Percentiles rank a stretch among this genome's conserved stretches.
Conservation (phyloP, 2,888 invertebrate genomes). For the Girardia tigrina region DNA sequence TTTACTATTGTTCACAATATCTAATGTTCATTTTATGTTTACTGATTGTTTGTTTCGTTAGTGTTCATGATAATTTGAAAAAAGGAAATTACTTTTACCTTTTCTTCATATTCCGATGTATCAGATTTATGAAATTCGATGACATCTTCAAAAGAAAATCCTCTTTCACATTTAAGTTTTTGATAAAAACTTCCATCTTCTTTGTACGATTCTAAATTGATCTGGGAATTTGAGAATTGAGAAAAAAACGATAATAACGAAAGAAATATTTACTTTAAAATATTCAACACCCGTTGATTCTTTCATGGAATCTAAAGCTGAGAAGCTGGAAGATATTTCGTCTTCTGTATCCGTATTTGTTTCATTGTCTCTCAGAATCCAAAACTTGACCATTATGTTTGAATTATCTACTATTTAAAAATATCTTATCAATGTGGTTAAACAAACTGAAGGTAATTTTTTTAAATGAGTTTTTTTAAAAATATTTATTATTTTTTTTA, state of each 20-base stretch:
- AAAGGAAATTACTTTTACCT: too few species aligned
- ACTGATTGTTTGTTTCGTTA: too few species aligned
- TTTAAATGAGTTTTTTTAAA: too few species aligned
- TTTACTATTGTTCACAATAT: too few species aligned
- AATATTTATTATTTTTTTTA: too few species aligned
- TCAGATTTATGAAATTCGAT: neutral
- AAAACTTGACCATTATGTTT: conserved; percentile 11
- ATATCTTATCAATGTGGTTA: neutral
- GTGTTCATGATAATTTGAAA: too few species aligned
- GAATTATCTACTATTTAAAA: neutral
- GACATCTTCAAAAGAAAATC: neutral
- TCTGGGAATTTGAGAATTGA: neutral
- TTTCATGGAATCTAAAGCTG: conserved; percentile 3
- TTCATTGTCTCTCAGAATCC: neutral
- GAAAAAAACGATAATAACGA: neutral
- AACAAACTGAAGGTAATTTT: too few species aligned
- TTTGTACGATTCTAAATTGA: conserved; percentile 1
- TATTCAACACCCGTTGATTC: neutral
- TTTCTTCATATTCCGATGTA: neutral
- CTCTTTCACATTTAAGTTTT: conserved; percentile 9
- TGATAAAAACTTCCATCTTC: conserved; percentile 17
- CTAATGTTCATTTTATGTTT: too few species aligned
- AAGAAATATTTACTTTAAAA: neutral
- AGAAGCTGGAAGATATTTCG: neutral
- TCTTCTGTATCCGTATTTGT: neutral